Evolutionary conservation across 2,888 invertebrate species (phyloP).

Genomic region (Orthosia cruda): DNA sequence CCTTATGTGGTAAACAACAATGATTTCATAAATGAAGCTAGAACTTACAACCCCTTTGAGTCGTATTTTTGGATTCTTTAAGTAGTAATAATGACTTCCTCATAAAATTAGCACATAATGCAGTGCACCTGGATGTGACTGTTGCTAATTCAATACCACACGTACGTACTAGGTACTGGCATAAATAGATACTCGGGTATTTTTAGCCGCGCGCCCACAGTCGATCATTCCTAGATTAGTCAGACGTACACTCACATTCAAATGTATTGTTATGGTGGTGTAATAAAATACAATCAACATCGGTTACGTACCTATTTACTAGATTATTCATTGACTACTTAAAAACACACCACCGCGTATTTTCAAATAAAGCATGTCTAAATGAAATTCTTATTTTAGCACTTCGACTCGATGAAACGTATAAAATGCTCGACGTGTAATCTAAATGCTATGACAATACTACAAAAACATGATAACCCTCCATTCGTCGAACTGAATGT

Average conservation of each 20-base stretch:
- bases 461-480: conserved; percentile 48
- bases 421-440: conserved; percentile 48
- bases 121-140: conserved; percentile 55
- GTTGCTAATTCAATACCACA: conserved; percentile 51
- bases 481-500: conserved; percentile 68
- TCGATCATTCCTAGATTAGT: conserved; percentile 73
- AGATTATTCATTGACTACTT: conserved; percentile 39
- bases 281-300: conserved; percentile 65
- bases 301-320: conserved; percentile 33
- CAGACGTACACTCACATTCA: conserved; percentile 58
- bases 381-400: conserved; percentile 27
- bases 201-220: conserved; percentile 75
- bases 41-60: not conserved
- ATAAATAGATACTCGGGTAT: conserved; percentile 60
- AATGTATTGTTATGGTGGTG: conserved; percentile 64
- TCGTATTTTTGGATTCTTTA: conserved; percentile 36
- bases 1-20: conserved; percentile 8
- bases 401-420: conserved; percentile 26
- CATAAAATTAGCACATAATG: conserved; percentile 50
- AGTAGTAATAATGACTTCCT: conserved; percentile 31
- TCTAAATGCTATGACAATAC: conserved; percentile 42
- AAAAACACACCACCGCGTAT: conserved; percentile 7
- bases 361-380: conserved; percentile 37
- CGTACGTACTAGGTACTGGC: conserved; percentile 36
- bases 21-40: not conserved